A percentile compares a stretch with the other conserved stretches of the same genome.
Conservation (phyloP, 2,113 vertebrate genomes). For the Oreochromis tanganicae region DNA sequence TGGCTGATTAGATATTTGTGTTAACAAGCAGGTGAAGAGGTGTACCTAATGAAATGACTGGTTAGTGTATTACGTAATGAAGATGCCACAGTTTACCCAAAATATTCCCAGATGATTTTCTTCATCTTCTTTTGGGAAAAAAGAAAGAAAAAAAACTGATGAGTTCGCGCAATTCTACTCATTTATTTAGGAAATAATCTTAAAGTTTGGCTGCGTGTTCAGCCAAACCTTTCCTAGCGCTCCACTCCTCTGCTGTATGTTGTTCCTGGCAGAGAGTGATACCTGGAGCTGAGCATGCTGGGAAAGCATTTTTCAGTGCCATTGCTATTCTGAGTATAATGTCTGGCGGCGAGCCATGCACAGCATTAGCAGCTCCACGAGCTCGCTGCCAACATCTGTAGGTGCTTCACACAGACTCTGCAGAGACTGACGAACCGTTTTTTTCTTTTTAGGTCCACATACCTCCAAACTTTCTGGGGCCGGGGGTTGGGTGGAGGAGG, state of each 20-base stretch:
- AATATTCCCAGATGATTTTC: background rate
- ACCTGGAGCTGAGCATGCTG: conserved; percentile 68
- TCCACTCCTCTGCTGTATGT: conserved; percentile 31
- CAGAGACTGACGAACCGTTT: background rate
- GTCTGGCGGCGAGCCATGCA: conserved; percentile 56
- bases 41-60: background rate
- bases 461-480: conserved; percentile 23
- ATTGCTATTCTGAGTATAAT: conserved; percentile 75
- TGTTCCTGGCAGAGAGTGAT: conserved; percentile 61
- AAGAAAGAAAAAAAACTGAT: background rate
- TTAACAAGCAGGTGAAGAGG: background rate
- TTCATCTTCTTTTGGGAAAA: background rate
- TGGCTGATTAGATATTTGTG: background rate
- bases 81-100: background rate
- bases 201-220: background rate
- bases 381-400: conserved; percentile 52
- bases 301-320: conserved; percentile 60
- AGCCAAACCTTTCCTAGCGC: conserved; percentile 5
- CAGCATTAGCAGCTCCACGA: conserved; percentile 31
- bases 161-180: background rate
- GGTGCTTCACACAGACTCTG: conserved; percentile 2
- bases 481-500: background rate
- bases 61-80: background rate
- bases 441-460: conserved; percentile 1
- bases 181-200: background rate